These are phyloP conservation scores for Pachycephus smyrnensis DNA, from an alignment of 2,888 invertebrate species.

Conservation along the genomic window DNA sequence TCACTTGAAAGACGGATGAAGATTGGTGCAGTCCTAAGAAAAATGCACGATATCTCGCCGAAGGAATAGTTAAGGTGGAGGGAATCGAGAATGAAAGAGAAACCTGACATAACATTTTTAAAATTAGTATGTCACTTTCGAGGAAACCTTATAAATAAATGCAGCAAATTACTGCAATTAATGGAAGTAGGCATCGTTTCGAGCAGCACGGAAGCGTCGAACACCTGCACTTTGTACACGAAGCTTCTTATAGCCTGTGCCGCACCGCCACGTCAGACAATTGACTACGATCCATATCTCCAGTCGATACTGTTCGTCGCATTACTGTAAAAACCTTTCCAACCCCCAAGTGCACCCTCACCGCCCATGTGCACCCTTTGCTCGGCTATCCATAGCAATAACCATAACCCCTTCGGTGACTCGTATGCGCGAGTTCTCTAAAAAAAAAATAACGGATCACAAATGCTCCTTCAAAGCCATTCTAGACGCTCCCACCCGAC, in stretches of 20 bases:
- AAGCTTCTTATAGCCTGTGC: constrained; percentile 6
- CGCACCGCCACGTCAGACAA: constrained; percentile 6
- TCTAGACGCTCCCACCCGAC: not conserved
- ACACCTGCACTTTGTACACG: not conserved
- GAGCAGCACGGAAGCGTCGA: not conserved
- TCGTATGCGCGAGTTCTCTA: not conserved
- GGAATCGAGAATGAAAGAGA: not conserved
- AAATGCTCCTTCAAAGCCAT: not conserved
- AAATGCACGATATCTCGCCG: not conserved
- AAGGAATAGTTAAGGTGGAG: not conserved
- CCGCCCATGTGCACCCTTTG: not conserved
- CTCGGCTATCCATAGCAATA: not conserved
- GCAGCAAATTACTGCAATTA: not conserved
- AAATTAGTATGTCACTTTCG: not conserved
- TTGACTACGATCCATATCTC: constrained; percentile 6
- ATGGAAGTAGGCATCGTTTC: not conserved
- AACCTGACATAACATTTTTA: not conserved
- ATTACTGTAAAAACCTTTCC: not conserved
- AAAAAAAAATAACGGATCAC: not conserved
- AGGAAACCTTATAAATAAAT: not conserved
- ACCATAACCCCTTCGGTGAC: not conserved
- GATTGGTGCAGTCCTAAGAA: not conserved
- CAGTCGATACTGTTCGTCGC: constrained; percentile 4
- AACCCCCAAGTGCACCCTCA: not conserved
- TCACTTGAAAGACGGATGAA: not conserved